These are phyloP conservation scores for Microcebus ravelobensis DNA, from an alignment of 2,113 vertebrate species.

Conservation along the genomic window DNA sequence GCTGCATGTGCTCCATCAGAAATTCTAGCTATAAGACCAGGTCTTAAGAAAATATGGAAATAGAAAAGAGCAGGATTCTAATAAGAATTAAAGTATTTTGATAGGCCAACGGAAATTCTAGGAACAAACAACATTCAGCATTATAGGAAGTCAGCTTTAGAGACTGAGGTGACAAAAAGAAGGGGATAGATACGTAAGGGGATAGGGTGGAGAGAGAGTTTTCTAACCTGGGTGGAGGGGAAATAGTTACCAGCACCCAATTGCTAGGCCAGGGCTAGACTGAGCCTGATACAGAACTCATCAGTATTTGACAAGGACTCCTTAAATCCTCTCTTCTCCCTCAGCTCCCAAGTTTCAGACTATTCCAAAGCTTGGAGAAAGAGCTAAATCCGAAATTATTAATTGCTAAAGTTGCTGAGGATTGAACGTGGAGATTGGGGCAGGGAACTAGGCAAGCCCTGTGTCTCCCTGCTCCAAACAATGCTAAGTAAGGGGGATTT, in stretches of 20 bases:
- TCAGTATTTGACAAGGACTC: not conserved
- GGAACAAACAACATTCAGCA: not conserved
- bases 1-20: not conserved
- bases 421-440: not conserved
- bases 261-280: not conserved
- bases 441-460: not conserved
- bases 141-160: not conserved
- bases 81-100: not conserved
- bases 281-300: not conserved
- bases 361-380: not conserved
- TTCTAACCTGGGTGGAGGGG: not conserved
- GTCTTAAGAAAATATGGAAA: not conserved
- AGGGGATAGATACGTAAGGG: not conserved
- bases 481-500: not conserved
- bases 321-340: not conserved
- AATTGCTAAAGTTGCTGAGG: not conserved
- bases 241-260: not conserved
- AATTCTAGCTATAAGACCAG: not conserved
- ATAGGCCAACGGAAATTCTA: not conserved
- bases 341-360: not conserved
- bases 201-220: not conserved
- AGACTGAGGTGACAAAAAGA: not conserved
- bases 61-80: not conserved
- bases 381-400: not conserved
- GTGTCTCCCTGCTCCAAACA: not conserved